These are phyloP conservation scores for Lynx canadensis DNA, from an alignment of 2,113 vertebrate genomes.

Conservation along the genomic window DNA sequence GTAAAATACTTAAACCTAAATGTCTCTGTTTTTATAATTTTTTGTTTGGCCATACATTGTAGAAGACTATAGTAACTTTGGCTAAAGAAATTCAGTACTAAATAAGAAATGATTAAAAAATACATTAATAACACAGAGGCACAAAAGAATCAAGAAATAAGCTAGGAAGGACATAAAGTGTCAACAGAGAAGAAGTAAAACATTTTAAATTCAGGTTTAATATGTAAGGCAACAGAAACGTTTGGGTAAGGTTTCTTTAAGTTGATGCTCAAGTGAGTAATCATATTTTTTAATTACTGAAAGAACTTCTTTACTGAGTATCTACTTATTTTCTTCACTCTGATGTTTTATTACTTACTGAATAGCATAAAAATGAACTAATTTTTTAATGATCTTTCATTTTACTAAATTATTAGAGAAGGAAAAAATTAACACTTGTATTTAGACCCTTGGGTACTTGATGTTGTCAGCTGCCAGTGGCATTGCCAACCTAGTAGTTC, in stretches of 20 bases:
- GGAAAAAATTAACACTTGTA: not conserved
- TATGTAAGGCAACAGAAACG: conserved; percentile 26
- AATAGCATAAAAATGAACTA: conserved; percentile 52
- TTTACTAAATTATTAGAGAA: conserved; percentile 50
- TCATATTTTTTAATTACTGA: conserved; percentile 25
- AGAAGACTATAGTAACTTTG: not conserved
- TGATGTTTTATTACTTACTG: conserved; percentile 41
- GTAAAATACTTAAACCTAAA: conserved; percentile 49
- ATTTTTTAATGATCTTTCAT: conserved; percentile 27
- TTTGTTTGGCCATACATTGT: conserved; percentile 23
- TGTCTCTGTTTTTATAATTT: not conserved
- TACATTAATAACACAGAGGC: not conserved
- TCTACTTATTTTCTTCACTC: conserved; percentile 7
- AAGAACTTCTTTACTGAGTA: not conserved
- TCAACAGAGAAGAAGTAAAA: conserved; percentile 12
- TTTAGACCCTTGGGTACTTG: conserved; percentile 28
- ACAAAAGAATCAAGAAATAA: conserved; percentile 43
- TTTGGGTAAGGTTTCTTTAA: conserved; percentile 40
- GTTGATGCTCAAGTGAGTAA: not conserved
- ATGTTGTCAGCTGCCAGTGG: not conserved
- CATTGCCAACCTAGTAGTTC: conserved; percentile 3
- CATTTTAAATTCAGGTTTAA: conserved; percentile 56
- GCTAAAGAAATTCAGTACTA: conserved; percentile 30
- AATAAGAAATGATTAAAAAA: conserved; percentile 27
- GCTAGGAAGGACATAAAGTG: not conserved